A percentile compares a stretch with the other conserved stretches of the same genome.
These are phyloP conservation scores for Syngnathus rostellatus DNA, from an alignment of 2,797 vertebrate species.

Conservation along the genomic window DNA sequence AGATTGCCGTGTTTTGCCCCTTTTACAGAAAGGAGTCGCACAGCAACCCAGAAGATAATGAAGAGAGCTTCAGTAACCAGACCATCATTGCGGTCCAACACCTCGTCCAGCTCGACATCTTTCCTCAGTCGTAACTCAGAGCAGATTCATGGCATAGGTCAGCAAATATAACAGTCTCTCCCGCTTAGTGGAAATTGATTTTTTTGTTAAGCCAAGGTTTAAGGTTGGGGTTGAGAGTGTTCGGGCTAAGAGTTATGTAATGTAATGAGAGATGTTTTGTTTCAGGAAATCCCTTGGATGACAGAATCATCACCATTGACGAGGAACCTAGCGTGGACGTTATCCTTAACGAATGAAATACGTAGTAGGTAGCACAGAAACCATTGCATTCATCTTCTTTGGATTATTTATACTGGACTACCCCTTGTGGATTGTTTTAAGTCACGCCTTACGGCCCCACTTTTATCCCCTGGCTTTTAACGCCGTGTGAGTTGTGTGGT, in stretches of 20 bases:
- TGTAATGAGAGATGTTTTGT: background rate
- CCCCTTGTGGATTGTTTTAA: too few species aligned
- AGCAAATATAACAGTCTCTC: constrained; percentile 7
- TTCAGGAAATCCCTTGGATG: constrained; percentile 55
- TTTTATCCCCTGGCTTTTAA: too few species aligned
- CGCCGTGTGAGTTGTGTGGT: too few species aligned
- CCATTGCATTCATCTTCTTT: background rate
- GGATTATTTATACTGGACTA: too few species aligned
- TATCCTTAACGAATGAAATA: constrained; percentile 63
- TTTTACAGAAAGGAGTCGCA: constrained; percentile 87
- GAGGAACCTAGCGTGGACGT: constrained; percentile 52
- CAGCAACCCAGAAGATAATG: constrained; percentile 78
- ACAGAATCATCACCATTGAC: constrained; percentile 50
- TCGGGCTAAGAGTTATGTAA: background rate
- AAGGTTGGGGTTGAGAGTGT: too few species aligned
- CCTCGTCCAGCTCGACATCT: constrained; percentile 75
- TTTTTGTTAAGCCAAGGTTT: background rate
- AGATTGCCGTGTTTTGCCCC: background rate
- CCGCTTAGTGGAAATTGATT: background rate
- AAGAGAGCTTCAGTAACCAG: constrained; percentile 72
- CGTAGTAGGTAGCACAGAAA: constrained; percentile 31
- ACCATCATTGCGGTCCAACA: constrained; percentile 64
- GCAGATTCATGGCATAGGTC: constrained; percentile 61
- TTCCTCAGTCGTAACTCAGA: constrained; percentile 75
- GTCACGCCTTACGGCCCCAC: too few species aligned